These are phyloP conservation scores for Aphodius granarius DNA, from an alignment of 2,888 invertebrate species.

Conservation along the genomic window DNA sequence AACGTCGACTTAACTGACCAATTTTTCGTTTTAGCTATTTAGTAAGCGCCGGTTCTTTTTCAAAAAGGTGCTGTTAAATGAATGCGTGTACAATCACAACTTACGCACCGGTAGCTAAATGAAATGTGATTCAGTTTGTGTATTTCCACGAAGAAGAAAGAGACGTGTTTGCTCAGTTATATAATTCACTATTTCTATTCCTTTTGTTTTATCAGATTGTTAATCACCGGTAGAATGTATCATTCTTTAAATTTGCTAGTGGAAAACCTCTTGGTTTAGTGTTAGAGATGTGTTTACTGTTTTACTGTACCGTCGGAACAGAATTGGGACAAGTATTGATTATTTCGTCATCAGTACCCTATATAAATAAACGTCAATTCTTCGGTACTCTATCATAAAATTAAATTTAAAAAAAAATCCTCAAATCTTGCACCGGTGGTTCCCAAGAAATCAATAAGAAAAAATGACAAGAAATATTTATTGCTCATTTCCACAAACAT, in stretches of 20 bases:
- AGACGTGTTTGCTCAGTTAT: neutral
- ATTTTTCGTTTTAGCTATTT: constrained; percentile 36
- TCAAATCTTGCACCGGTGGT: too few species aligned
- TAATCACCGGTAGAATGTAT: neutral
- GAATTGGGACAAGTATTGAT: constrained; percentile 11
- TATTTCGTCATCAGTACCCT: neutral
- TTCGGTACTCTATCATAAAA: neutral
- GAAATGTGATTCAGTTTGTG: neutral
- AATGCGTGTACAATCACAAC: neutral
- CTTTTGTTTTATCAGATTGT: neutral
- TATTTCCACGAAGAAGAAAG: neutral
- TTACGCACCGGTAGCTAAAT: neutral
- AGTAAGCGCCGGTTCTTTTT: constrained; percentile 18
- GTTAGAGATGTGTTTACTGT: neutral
- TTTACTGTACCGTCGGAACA: neutral
- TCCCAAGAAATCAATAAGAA: neutral
- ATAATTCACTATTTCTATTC: neutral
- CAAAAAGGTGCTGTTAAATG: constrained; percentile 20
- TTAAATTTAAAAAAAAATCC: too few species aligned
- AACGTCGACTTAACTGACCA: constrained; percentile 42
- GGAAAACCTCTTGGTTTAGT: neutral
- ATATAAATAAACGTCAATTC: neutral
- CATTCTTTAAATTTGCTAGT: neutral
- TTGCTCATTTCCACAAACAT: neutral
- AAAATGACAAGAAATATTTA: neutral